Percentiles rank a stretch among this genome's conserved stretches.
These are phyloP conservation scores for Clanis bilineata DNA, from an alignment of 2,888 invertebrate species.

Conservation along the genomic window DNA sequence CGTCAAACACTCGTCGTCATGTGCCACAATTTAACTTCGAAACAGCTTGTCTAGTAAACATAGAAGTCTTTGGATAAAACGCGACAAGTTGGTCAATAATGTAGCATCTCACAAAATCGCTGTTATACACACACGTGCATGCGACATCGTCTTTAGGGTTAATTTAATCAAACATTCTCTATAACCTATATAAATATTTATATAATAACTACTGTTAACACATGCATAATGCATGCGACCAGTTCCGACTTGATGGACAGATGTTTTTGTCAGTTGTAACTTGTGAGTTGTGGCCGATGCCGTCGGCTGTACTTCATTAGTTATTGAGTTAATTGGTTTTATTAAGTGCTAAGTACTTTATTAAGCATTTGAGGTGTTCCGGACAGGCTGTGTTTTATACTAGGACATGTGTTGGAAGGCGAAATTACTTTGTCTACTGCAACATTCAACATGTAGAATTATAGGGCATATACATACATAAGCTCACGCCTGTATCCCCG, in stretches of 20 bases:
- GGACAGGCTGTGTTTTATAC: not conserved
- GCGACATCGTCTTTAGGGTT: not conserved
- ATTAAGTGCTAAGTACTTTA: slow-evolving; percentile 10
- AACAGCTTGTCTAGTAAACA: too few species aligned
- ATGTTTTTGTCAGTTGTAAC: not conserved
- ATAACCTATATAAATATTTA: not conserved
- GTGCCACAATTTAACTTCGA: too few species aligned
- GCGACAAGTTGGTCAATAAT: too few species aligned
- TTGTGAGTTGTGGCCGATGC: not conserved
- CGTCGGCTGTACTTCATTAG: not conserved
- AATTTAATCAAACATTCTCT: not conserved
- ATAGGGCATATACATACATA: not conserved
- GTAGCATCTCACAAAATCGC: too few species aligned
- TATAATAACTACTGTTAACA: not conserved
- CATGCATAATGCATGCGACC: slow-evolving; percentile 3
- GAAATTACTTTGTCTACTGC: too few species aligned
- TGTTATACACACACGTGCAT: too few species aligned
- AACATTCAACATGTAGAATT: too few species aligned
- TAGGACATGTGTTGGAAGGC: not conserved
- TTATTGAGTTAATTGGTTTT: slow-evolving; percentile 5
- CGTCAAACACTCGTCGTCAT: too few species aligned
- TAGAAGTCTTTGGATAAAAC: too few species aligned
- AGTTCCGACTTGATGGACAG: not conserved
- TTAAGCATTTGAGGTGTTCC: not conserved
- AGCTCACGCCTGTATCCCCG: not conserved